Conservation (phyloP, 92 coral and sea anemone genomes). For the Bergia sp. region DNA sequence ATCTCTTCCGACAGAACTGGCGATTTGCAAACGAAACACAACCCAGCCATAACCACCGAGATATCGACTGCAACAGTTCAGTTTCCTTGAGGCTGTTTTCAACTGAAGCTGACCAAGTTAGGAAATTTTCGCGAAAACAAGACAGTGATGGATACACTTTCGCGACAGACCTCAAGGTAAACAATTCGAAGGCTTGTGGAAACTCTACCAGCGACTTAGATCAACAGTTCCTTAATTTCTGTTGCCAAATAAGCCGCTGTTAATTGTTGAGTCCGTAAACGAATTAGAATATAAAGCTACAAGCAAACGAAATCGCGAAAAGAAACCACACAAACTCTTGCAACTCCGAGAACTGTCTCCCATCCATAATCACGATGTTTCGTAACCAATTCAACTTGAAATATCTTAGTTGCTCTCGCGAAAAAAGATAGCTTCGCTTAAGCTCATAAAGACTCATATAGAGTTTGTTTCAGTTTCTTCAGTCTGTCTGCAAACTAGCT, state of each 20-base stretch:
- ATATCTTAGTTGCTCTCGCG: background rate
- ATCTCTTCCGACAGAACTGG: background rate
- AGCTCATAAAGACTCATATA: slow-evolving; percentile 2
- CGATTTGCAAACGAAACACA: slow-evolving; percentile 31
- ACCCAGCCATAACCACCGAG: background rate
- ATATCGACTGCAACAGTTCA: background rate
- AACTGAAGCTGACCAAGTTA: slow-evolving; percentile 25
- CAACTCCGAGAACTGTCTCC: background rate
- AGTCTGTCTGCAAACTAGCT: slow-evolving; percentile 27
- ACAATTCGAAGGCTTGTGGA: background rate
- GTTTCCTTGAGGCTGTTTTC: background rate
- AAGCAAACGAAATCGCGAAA: background rate
- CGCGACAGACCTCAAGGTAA: background rate
- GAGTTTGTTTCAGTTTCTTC: slow-evolving; percentile 41
- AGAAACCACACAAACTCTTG: background rate
- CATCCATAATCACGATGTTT: background rate
- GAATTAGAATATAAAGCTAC: background rate
- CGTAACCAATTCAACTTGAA: background rate
- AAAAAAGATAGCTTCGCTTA: background rate
- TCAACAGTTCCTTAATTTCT: background rate
- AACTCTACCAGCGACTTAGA: background rate
- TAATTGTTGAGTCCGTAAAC: background rate
- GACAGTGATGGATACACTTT: background rate
- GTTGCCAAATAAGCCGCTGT: slow-evolving; percentile 7
- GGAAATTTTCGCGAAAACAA: slow-evolving; percentile 26